Percentiles rank a stretch among this genome's conserved stretches.
Evolutionary conservation across 2,797 vertebrate genomes (phyloP).

Genomic region (Urosaurus nigricauda): DNA sequence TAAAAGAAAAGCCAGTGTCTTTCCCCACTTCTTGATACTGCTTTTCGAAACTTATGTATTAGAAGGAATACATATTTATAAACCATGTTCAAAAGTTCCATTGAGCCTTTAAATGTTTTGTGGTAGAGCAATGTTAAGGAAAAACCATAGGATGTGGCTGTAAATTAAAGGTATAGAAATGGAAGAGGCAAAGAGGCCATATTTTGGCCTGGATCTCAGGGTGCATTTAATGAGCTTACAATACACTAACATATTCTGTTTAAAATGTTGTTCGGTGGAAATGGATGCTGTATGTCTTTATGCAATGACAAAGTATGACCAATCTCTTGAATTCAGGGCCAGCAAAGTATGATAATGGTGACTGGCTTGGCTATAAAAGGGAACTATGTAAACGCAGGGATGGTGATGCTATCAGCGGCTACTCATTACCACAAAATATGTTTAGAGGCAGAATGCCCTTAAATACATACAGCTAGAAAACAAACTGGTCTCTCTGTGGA

Average conservation of each 20-base stretch:
- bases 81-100: constrained; percentile 33
- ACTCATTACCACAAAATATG: not conserved
- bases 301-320: not conserved
- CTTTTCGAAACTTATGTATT: constrained; percentile 17
- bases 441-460: not conserved
- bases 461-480: not conserved
- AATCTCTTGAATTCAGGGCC: not conserved
- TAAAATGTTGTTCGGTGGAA: not conserved
- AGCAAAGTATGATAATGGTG: not conserved
- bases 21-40: constrained; percentile 4
- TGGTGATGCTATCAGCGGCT: no score
- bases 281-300: not conserved
- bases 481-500: not conserved
- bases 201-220: not conserved
- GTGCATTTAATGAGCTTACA: not conserved
- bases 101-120: constrained; percentile 6
- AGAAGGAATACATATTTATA: constrained; percentile 43
- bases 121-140: constrained; percentile 3
- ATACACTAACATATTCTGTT: not conserved
- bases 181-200: not conserved
- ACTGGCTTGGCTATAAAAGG: not conserved
- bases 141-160: constrained; percentile 6
- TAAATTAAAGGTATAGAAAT: constrained; percentile 24
- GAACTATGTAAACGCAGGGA: not conserved
- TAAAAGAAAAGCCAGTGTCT: constrained; percentile 4